Base-by-base conservation (phyloP, 2,113 vertebrate genomes). In the Paraplagusia blochii region DNA sequence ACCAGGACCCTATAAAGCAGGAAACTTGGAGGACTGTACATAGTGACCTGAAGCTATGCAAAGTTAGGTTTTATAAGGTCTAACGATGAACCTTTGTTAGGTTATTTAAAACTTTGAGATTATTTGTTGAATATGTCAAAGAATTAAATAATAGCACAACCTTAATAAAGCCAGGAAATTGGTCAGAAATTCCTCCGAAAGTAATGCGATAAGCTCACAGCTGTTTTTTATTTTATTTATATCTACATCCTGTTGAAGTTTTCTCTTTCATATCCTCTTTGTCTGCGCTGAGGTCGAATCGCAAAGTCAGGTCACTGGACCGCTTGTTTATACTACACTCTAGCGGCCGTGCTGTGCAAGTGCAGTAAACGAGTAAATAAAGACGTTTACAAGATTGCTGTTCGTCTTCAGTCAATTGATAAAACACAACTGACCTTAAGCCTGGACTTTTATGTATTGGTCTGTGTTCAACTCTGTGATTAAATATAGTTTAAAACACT, bases 231-330 rank as follows among this genome's bases (percentile, higher is more conserved):
- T 13, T 16, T 42, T 54, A 74, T 59, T 66, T 44, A 47, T 16
- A 65, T 12, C 9, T 55, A 79, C 76, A 84, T 83, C 83, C 82
- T 75, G 38, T 33, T 76, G 57, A 39, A 36, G 35, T 10, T 63
- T 77, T 71, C 72, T 79, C 22, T 84, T 74, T 79, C 77, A 82
- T 15, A 69, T 82, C 80, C 80, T 79, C 79, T 83, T 83, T 82
- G 83, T 81, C 64, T 79, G 9, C 38, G 44, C 59, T 14, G 51
- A 39, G 9, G 12, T 63, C 70, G 63, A 80, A 67, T 58, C 36
- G 64, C 63, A 15, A 12, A 4, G 38, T 29, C 35, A 3, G 7
- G 46, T 1, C 22, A 29, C 22, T 29, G 55, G 15, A 11, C 49
- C 0, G 11, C 1, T 22, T 56, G 45, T 58, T 15, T 85, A 58